Evolutionary conservation across 2,797 vertebrate species (phyloP).

Genomic region (Diceros bicornis): DNA sequence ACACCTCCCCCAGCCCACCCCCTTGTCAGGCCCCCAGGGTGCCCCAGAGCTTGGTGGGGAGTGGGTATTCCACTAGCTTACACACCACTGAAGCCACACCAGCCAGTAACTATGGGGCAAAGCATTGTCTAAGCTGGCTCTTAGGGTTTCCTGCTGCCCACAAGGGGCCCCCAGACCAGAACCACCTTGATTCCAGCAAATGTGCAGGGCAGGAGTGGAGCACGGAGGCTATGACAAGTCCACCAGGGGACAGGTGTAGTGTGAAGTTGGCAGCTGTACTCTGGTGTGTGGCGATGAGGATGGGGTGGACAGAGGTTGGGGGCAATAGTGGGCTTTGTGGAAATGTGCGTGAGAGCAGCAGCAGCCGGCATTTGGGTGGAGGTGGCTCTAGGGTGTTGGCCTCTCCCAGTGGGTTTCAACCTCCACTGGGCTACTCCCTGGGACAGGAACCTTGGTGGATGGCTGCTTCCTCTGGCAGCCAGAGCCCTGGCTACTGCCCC

Average conservation of each 20-base stretch:
- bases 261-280: not conserved
- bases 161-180: not conserved
- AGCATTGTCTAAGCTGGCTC: not conserved
- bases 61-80: slow-evolving; percentile 55
- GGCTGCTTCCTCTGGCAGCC: not conserved
- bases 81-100: slow-evolving; percentile 70
- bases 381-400: not conserved
- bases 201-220: not conserved
- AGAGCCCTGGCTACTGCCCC: not conserved
- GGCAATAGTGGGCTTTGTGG: no score
- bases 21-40: slow-evolving; percentile 48
- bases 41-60: slow-evolving; percentile 69
- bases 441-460: not conserved
- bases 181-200: not conserved
- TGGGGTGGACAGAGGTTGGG: not conserved
- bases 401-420: not conserved
- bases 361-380: not conserved
- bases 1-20: not conserved
- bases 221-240: not conserved
- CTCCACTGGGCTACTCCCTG: not conserved
- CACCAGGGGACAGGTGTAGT: not conserved
- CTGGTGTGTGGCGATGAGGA: not conserved
- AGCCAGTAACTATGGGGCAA: slow-evolving; percentile 21
- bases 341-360: not conserved
- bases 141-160: not conserved